Conservation (phyloP, 2,888 invertebrate genomes). For the Agrochola litura region DNA sequence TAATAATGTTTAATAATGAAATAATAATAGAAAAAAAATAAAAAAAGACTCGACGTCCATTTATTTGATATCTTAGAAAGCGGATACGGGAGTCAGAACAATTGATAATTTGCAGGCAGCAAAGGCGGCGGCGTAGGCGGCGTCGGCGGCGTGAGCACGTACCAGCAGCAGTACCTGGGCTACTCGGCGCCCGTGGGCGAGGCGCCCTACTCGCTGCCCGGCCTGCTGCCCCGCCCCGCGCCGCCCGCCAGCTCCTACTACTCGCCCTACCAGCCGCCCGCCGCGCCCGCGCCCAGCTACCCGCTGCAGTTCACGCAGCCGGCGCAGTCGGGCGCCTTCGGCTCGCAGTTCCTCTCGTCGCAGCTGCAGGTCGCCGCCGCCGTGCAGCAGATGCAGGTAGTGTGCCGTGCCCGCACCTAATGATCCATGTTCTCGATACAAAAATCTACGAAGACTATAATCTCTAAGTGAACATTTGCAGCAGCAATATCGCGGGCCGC, state of each 20-base stretch:
- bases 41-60: conserved; percentile 50
- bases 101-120: conserved; percentile 73
- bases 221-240: conserved; percentile 87
- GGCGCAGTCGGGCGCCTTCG: conserved; percentile 88
- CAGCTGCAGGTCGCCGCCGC: conserved; percentile 88
- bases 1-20: conserved; percentile 15
- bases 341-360: conserved; percentile 86
- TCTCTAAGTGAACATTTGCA: conserved; percentile 59
- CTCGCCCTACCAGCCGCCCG: conserved; percentile 86
- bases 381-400: conserved; percentile 88
- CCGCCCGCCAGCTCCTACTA: conserved; percentile 88
- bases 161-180: conserved; percentile 88
- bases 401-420: background rate
- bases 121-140: conserved; percentile 86
- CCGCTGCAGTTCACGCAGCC: conserved; percentile 92
- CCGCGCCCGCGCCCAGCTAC: conserved; percentile 91
- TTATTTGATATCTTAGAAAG: conserved; percentile 5
- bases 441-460: conserved; percentile 13
- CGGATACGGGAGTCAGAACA: conserved; percentile 18
- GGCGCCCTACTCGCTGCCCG: conserved; percentile 85
- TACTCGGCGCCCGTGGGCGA: conserved; percentile 87
- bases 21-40: background rate
- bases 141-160: conserved; percentile 86
- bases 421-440: background rate
- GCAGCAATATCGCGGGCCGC: conserved; percentile 87